Evolutionary conservation across 2,888 invertebrate genomes (phyloP).

Genomic region (Labia minor): DNA sequence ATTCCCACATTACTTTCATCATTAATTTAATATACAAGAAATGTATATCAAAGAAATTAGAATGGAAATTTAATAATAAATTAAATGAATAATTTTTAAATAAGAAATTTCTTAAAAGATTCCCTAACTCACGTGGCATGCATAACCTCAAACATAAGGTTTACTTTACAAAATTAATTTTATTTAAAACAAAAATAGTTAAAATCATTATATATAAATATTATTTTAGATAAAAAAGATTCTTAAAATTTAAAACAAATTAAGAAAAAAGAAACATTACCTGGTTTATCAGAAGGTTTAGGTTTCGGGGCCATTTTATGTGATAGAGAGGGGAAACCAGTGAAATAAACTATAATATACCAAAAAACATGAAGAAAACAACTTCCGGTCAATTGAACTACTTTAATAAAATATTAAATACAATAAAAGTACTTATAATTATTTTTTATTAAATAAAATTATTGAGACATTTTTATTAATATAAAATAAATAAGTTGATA

Average conservation of each 20-base stretch:
- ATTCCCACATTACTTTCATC: background rate
- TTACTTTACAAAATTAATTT: too few relatives aligned
- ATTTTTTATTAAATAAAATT: background rate
- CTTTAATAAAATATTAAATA: background rate
- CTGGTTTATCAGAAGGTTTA: slow-evolving; percentile 68
- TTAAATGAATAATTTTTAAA: background rate
- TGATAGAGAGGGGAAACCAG: background rate
- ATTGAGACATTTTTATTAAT: too few relatives aligned
- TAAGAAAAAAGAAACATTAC: slow-evolving; percentile 41
- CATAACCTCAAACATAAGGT: background rate
- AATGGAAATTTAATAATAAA: background rate
- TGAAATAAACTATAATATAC: too few relatives aligned
- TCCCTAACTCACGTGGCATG: background rate
- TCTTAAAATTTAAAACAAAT: background rate
- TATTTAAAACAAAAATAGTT: too few relatives aligned
- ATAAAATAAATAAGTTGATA: too few relatives aligned
- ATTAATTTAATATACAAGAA: background rate
- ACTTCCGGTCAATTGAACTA: background rate
- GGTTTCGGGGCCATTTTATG: slow-evolving; percentile 77
- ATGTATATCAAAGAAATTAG: too few relatives aligned
- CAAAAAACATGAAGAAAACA: background rate
- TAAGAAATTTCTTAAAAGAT: too few relatives aligned
- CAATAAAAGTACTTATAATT: background rate
- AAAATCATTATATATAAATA: too few relatives aligned
- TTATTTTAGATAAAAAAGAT: too few relatives aligned